These are phyloP conservation scores for Agrochola macilenta DNA, from an alignment of 2,888 invertebrate species.

Conservation along the genomic window DNA sequence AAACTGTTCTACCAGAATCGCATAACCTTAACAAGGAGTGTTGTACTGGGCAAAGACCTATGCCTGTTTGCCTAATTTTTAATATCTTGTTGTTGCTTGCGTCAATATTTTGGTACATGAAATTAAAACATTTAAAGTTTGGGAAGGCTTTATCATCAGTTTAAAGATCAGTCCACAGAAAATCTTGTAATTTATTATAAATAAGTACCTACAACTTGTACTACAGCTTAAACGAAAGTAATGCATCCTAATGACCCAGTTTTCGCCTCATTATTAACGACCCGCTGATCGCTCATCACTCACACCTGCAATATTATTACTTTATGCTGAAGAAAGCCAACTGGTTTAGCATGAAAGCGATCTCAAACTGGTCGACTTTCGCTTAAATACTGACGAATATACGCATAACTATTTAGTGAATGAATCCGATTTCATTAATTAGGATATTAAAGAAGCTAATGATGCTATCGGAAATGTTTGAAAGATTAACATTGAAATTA, in stretches of 20 bases:
- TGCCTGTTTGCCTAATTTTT: background rate
- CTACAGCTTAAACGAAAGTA: constrained; percentile 15
- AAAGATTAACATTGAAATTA: background rate
- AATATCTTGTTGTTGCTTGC: background rate
- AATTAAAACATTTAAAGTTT: background rate
- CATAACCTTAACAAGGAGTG: too few species aligned
- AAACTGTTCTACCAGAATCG: too few species aligned
- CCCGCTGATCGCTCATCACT: constrained; percentile 52
- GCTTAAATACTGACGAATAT: constrained; percentile 69
- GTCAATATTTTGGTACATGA: background rate
- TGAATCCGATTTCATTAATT: background rate
- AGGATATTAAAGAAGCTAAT: background rate
- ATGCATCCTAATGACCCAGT: constrained; percentile 14
- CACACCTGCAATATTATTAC: constrained; percentile 68
- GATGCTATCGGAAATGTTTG: background rate
- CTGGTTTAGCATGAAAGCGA: constrained; percentile 81
- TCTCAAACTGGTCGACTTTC: constrained; percentile 75
- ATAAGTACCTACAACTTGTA: background rate
- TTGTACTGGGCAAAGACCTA: background rate
- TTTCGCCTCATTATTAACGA: constrained; percentile 9
- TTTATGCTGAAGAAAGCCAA: constrained; percentile 85
- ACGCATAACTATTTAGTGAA: constrained; percentile 34
- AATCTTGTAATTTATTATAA: background rate
- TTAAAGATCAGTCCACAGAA: background rate
- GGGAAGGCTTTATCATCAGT: background rate